Base-by-base conservation (phyloP, 2,888 invertebrate genomes). In the Crepidodera aurea region DNA sequence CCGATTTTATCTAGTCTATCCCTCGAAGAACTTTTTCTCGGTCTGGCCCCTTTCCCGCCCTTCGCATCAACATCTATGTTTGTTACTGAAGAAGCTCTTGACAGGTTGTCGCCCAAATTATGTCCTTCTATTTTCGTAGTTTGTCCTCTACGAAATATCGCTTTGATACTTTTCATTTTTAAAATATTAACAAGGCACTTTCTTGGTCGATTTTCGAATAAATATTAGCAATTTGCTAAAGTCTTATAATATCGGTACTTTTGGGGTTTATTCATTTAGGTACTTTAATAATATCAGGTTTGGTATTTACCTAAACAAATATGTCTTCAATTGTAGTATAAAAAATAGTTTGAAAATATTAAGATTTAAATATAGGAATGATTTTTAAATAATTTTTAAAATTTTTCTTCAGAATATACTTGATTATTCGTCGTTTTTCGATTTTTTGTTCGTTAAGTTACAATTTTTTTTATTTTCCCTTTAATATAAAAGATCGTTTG, bases 131-230 rank as follows among this genome's bases (percentile, higher is more conserved):
- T 80, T 73, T 79, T 85, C 81, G 79, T 83, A 73, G 76, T 85
- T 80, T 90, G 90, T 78, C 92, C 91, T 90, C 93, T 92, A 85
- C 93, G 93, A 85, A 93, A 93, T 82, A 93, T 88, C 78, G 93
- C 92, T 88, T 93, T 93, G 84, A 93, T 89, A 87, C 93, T 93
- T 88, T 93, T 93, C 92, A 92, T 93, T 84, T 87, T 90, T 32
- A 19, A 1, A 34, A 27, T 32, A 13, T 15, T 5, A 12, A 12
- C 4, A 13, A 58, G 54, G 54, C 57, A 48, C 57, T 58, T n/a
- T n/a, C 56, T 56, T 50, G 62, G 58, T 58, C 57, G 57, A 57
- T 53, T 62, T 48, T 60, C 8, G 7, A 6, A 15, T 19, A 19
- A 50, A 32, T n/a, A n/a, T n/a, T n/a, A n/a, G n/a, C n/a, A n/a